A percentile compares a stretch with the other conserved stretches of the same genome.
Evolutionary conservation across 2,113 vertebrate genomes (phyloP).

Genomic region (Pedetes capensis): DNA sequence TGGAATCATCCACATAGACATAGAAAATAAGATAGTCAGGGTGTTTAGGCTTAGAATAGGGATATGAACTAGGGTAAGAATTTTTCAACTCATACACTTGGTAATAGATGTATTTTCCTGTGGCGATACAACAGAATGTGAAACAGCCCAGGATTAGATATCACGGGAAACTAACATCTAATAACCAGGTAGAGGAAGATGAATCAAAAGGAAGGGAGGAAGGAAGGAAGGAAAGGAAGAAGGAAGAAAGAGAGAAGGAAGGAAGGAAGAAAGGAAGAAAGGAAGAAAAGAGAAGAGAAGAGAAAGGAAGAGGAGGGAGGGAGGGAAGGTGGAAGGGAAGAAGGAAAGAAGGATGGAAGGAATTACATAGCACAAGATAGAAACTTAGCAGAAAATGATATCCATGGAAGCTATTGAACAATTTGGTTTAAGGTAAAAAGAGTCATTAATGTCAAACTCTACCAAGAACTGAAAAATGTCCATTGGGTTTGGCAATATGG

Average conservation of each 20-base stretch:
- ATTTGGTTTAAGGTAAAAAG: background rate
- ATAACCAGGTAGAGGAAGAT: background rate
- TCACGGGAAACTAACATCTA: background rate
- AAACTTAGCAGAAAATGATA: background rate
- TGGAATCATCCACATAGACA: background rate
- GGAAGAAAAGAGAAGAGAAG: too few relatives aligned
- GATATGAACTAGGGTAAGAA: background rate
- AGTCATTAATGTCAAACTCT: background rate
- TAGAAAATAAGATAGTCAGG: background rate
- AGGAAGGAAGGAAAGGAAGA: background rate
- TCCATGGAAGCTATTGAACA: background rate
- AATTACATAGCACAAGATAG: background rate
- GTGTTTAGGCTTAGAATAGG: background rate
- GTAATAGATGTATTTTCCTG: background rate
- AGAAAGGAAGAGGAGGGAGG: background rate
- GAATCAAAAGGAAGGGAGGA: background rate
- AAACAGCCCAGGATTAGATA: background rate
- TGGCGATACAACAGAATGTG: background rate
- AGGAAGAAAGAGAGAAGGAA: background rate
- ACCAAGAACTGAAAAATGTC: background rate
- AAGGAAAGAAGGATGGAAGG: background rate
- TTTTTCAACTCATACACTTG: background rate
- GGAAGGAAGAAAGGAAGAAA: background rate
- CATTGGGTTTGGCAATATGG: background rate
- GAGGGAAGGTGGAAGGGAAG: background rate